Evolutionary conservation across 2,888 invertebrate species (phyloP).

Genomic region (Hermodice carunculata): DNA sequence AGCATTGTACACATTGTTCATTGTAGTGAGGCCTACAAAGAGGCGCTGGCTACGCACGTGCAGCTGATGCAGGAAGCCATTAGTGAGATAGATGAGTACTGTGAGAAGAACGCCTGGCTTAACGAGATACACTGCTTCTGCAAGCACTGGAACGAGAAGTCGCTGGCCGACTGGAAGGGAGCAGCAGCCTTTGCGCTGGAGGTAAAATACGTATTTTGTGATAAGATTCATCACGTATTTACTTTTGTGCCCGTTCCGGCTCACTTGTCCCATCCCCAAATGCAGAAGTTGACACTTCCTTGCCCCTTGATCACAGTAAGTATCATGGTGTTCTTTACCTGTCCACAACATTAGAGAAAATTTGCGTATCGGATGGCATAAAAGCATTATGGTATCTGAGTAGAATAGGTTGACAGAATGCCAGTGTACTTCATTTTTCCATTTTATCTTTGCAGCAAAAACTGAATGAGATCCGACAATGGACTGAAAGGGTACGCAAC

Average conservation of each 20-base stretch:
- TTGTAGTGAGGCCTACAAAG: slow-evolving; percentile 54
- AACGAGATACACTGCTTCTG: slow-evolving; percentile 62
- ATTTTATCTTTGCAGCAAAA: slow-evolving; percentile 61
- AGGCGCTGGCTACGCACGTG: slow-evolving; percentile 45
- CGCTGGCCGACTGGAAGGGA: slow-evolving; percentile 56
- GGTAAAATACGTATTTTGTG: slow-evolving; percentile 48
- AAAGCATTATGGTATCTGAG: too few species aligned
- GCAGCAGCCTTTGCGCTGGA: slow-evolving; percentile 66
- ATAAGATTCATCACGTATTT: too few species aligned
- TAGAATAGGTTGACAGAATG: too few species aligned
- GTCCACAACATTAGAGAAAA: too few species aligned
- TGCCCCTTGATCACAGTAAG: too few species aligned
- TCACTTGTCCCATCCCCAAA: too few species aligned
- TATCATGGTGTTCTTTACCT: too few species aligned
- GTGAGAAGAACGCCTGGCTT: slow-evolving; percentile 62
- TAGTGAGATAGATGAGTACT: slow-evolving; percentile 61
- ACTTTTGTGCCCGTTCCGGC: too few species aligned
- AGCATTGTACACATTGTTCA: too few species aligned
- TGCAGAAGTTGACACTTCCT: too few species aligned
- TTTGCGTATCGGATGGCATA: too few species aligned
- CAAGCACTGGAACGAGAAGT: slow-evolving; percentile 57
- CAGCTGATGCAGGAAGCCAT: slow-evolving; percentile 52
- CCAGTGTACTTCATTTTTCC: too few species aligned
- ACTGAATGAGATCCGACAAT: slow-evolving; percentile 63
- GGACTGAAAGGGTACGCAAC: slow-evolving; percentile 63